Base-by-base conservation (phyloP, 2,888 invertebrate genomes). In the Melieria omissa region DNA sequence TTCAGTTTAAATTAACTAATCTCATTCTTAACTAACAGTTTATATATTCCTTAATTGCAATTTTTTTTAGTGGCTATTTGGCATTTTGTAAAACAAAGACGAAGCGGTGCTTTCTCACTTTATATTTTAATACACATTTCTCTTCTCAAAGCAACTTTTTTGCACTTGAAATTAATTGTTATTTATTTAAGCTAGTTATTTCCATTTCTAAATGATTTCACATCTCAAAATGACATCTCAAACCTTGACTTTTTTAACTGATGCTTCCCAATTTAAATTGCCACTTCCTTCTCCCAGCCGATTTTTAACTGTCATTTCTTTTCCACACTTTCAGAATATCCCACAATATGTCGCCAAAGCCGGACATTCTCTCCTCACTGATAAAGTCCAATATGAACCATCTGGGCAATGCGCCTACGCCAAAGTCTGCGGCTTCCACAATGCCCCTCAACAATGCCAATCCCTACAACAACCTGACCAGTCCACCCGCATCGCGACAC, bases 291-390 rank as follows among this genome's bases (percentile, higher is more conserved):
- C 10, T 16, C 29, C 29, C 29, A 29, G 29, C 29, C 29, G 29
- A 29, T 29, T 29, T 29, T 1, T 29, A 29, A 29, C 29, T 29
- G 29, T 2, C 1, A 29, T 29, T 29, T 29, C 29, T 29, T 29
- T 29, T 29, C 29, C 29, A 29, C 29, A 29, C 29, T 78, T 78
- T 4, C 76, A 84, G 84, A 77, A 84, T 84, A 64, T 72, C 83
- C 63, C 83, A 85, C 76, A 81, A 69, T 66, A 55, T 80, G 12
- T 71, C 78, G n/a, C 71, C 75, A 5, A 83, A 83, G 65, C 78
- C 84, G 41, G 85, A 84, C 60, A 82, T 83, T 64, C 80, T 84
- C 47, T 80, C 82, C 29, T 79, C 84, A 1, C 71, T 84, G 49
- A 82, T 84, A 83, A 81, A 80, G 57, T 78, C 78, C 73, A 84